Percentiles rank a stretch among this genome's conserved stretches.
Evolutionary conservation across 1,140 invertebrate genomes (phyloP).

Genomic region (Apis florea): DNA sequence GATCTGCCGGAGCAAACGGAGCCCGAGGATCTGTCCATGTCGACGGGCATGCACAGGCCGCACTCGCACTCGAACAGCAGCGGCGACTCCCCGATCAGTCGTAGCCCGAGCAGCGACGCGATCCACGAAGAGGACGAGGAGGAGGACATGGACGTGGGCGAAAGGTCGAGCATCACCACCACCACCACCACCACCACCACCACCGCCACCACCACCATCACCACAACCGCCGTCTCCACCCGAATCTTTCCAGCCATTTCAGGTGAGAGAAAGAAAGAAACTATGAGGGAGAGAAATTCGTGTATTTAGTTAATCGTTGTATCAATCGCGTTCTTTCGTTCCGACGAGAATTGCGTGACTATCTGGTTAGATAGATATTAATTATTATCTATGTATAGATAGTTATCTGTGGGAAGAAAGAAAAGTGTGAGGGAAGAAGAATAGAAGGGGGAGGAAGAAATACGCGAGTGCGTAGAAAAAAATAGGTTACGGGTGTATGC

Average conservation of each 20-base stretch:
- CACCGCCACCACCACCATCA: not conserved
- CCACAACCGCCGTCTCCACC: too few relatives aligned
- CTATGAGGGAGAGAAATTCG: not conserved
- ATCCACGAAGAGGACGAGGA: slow-evolving; percentile 71
- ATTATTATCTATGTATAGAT: slow-evolving; percentile 22
- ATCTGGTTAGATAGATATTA: slow-evolving; percentile 27
- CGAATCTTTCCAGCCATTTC: not conserved
- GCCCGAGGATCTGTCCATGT: slow-evolving; percentile 91
- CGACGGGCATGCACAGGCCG: slow-evolving; percentile 67
- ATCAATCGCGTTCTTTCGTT: slow-evolving; percentile 31
- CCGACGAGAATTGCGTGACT: slow-evolving; percentile 13
- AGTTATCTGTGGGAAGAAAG: slow-evolving; percentile 17
- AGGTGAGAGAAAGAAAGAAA: not conserved
- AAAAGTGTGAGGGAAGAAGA: not conserved
- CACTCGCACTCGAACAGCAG: slow-evolving; percentile 72
- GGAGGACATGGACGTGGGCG: slow-evolving; percentile 67
- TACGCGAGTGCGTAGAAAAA: slow-evolving; percentile 37
- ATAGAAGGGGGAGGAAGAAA: not conserved
- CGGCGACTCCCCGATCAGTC: slow-evolving; percentile 72
- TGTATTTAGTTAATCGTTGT: slow-evolving; percentile 38
- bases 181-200: not conserved
- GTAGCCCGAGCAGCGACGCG: slow-evolving; percentile 64
- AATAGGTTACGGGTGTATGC: not conserved
- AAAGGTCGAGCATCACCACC: slow-evolving; percentile 15
- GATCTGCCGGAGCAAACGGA: slow-evolving; percentile 91